A percentile compares a stretch with the other conserved stretches of the same genome.
phyloP scores from a whole-genome alignment of 2,888 invertebrate genomes.

The Beris chalybata region DNA sequence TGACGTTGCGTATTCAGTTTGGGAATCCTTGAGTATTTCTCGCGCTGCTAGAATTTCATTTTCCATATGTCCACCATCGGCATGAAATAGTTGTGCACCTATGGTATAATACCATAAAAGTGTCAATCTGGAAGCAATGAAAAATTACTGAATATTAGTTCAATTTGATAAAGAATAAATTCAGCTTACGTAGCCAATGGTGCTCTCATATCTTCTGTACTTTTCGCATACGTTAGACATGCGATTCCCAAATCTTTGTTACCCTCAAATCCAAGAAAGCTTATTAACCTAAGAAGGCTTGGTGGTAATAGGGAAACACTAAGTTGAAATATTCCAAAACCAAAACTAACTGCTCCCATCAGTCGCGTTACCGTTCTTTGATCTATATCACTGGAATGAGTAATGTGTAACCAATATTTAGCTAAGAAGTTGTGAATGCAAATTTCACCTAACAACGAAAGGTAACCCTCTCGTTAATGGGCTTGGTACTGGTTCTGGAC shows the following conservation, averaged over 20 bases:
- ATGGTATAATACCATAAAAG: slow-evolving; percentile 72
- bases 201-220: slow-evolving; percentile 67
- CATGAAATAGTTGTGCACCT: slow-evolving; percentile 67
- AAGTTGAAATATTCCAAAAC: slow-evolving; percentile 69
- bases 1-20: slow-evolving; percentile 62
- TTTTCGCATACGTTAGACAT: slow-evolving; percentile 63
- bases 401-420: not conserved
- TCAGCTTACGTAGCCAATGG: slow-evolving; percentile 65
- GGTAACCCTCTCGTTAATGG: slow-evolving; percentile 12
- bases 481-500: slow-evolving; percentile 34
- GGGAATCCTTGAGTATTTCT: slow-evolving; percentile 59
- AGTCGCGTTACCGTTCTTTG: slow-evolving; percentile 62
- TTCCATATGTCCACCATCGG: slow-evolving; percentile 61
- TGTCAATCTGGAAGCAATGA: slow-evolving; percentile 55
- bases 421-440: not conserved
- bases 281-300: slow-evolving; percentile 62
- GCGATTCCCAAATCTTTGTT: slow-evolving; percentile 62
- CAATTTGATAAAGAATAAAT: slow-evolving; percentile 8
- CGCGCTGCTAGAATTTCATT: slow-evolving; percentile 62
- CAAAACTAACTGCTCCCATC: slow-evolving; percentile 70
- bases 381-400: slow-evolving; percentile 49
- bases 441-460: slow-evolving; percentile 9
- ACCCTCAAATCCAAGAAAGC: slow-evolving; percentile 68
- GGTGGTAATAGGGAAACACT: slow-evolving; percentile 69
- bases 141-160: slow-evolving; percentile 4